Evolutionary conservation across 2,888 invertebrate species (phyloP).

Genomic region (Tinea semifulvella): DNA sequence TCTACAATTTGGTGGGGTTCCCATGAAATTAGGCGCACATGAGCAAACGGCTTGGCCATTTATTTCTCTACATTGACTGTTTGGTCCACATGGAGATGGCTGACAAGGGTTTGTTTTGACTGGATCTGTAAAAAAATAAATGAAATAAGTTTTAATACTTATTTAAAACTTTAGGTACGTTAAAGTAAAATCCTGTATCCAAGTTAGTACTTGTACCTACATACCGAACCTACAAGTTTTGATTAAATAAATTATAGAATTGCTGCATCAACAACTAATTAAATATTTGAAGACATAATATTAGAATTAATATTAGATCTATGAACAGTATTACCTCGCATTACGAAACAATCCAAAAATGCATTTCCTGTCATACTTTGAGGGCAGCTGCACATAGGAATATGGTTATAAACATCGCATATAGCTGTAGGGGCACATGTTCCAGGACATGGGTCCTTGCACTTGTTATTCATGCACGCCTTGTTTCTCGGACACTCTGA

Average conservation of each 20-base stretch:
- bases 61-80: conserved; percentile 69
- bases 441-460: conserved; percentile 80
- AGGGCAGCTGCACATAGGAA: conserved; percentile 69
- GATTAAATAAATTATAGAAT: no score
- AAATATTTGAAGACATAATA: no score
- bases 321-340: conserved; percentile 49
- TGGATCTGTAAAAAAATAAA: conserved; percentile 47
- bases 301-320: no score
- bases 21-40: conserved; percentile 70
- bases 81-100: conserved; percentile 72
- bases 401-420: conserved; percentile 74
- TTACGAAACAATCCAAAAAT: conserved; percentile 68
- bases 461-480: conserved; percentile 79
- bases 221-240: no score
- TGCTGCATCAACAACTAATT: no score
- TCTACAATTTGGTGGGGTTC: conserved; percentile 73
- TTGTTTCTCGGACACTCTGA: conserved; percentile 75
- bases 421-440: conserved; percentile 79
- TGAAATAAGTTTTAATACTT: conserved; percentile 9
- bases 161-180: no score
- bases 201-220: no score
- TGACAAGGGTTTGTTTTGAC: conserved; percentile 66
- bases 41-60: conserved; percentile 76
- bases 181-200: no score
- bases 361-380: conserved; percentile 75